Percentiles rank a stretch among this genome's conserved stretches.
These are phyloP conservation scores for Beaufortia kweichowensis DNA, from an alignment of 2,113 vertebrate species.

Conservation along the genomic window DNA sequence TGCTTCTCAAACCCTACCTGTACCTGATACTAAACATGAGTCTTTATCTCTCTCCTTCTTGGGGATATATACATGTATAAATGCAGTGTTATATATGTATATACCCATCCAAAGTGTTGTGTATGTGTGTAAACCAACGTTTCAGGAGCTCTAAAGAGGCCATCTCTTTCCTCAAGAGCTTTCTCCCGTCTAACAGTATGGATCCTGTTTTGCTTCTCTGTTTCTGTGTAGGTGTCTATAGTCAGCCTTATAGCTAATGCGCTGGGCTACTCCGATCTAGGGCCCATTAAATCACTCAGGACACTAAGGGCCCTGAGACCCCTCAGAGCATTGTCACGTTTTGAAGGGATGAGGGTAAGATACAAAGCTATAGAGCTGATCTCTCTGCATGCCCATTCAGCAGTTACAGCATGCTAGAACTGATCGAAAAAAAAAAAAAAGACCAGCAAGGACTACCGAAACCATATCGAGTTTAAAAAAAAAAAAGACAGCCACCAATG, in stretches of 20 bases:
- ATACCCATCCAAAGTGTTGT: conserved; percentile 68
- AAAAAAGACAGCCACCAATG: conserved; percentile 49
- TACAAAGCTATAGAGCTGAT: conserved; percentile 94
- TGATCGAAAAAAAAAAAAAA: conserved; percentile 77
- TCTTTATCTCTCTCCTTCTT: conserved; percentile 67
- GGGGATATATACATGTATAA: conserved; percentile 79
- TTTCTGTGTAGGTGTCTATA: conserved; percentile 99
- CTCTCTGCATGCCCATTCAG: conserved; percentile 99
- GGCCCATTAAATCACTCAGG: conserved; percentile 99
- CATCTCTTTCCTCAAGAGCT: conserved; percentile 76
- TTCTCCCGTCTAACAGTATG: conserved; percentile 95
- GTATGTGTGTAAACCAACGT: conserved; percentile 79
- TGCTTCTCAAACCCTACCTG: conserved; percentile 68
- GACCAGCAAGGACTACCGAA: conserved; percentile 47
- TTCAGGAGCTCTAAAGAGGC: conserved; percentile 86
- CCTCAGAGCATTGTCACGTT: conserved; percentile 99
- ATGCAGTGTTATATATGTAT: conserved; percentile 79
- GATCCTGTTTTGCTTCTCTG: conserved; percentile 95
- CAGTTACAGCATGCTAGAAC: conserved; percentile 98
- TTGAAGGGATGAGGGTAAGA: conserved; percentile 99
- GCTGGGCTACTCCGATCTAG: conserved; percentile 99
- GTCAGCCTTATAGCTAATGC: conserved; percentile 99
- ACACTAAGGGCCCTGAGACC: conserved; percentile 99
- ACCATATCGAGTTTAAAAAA: conserved; percentile 55
- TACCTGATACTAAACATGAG: conserved; percentile 76